Percentiles rank a stretch among this genome's conserved stretches.
Conservation (phyloP, 2,113 vertebrate genomes). For the Varanus komodoensis region DNA sequence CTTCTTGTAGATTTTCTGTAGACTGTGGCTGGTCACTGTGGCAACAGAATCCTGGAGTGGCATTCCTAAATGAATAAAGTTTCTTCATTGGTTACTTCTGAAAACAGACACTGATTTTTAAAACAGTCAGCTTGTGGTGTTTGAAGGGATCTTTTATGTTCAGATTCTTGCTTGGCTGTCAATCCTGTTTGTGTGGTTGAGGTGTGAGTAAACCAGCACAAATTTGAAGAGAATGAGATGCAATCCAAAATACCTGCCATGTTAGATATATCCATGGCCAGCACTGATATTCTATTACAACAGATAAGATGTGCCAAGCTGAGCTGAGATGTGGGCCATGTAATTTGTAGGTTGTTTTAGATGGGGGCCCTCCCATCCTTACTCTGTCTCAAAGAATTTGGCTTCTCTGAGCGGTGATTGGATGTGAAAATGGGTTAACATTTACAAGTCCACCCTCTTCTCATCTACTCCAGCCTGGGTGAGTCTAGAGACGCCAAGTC, state of each 20-base stretch:
- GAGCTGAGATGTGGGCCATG: neutral
- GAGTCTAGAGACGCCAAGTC: constrained; percentile 67
- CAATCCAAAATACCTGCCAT: neutral
- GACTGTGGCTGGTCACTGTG: no score
- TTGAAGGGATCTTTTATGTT: neutral
- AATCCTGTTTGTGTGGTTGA: neutral
- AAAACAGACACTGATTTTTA: neutral
- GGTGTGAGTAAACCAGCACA: neutral
- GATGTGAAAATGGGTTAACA: constrained; percentile 47
- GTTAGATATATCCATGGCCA: neutral
- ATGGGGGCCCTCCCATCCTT: neutral
- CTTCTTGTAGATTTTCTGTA: no score
- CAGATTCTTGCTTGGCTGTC: neutral
- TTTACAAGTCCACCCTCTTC: constrained; percentile 37
- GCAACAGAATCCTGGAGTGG: no score
- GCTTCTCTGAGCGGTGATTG: neutral
- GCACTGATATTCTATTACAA: neutral
- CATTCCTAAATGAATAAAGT: no score
- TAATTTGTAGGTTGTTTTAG: neutral
- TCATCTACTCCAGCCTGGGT: constrained; percentile 45
- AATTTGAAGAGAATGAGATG: neutral
- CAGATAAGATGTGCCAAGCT: neutral
- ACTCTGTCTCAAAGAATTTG: neutral
- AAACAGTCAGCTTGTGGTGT: neutral
- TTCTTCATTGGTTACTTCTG: neutral